Conservation (phyloP, 2,113 vertebrate genomes). For the Cacatua alba region DNA sequence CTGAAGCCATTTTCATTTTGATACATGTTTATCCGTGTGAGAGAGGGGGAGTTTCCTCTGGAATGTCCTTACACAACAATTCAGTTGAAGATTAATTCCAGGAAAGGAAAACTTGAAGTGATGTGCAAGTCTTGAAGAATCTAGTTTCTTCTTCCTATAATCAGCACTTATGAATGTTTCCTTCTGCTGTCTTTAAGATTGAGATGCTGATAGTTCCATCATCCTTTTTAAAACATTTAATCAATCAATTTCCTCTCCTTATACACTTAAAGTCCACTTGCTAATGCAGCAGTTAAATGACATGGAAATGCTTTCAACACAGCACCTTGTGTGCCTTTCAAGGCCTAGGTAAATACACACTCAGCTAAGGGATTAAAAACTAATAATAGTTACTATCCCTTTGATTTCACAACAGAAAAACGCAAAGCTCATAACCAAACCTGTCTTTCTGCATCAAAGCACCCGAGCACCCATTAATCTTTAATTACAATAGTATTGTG, state of each 20-base stretch:
- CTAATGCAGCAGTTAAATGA: not conserved
- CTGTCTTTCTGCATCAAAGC: not conserved
- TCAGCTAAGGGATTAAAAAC: not conserved
- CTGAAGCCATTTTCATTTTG: not conserved
- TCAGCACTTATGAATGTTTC: rapidly evolving
- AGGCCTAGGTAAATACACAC: not conserved
- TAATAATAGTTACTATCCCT: not conserved
- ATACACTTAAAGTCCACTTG: not conserved
- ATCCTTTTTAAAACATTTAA: not conserved
- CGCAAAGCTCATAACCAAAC: not conserved
- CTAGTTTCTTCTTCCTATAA: not conserved
- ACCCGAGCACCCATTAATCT: rapidly evolving
- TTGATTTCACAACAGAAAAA: not conserved
- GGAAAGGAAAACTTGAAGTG: not conserved
- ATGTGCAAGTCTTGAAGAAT: not conserved
- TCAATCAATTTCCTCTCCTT: not conserved
- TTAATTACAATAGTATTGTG: rapidly evolving
- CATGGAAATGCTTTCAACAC: rapidly evolving
- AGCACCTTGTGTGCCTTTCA: not conserved
- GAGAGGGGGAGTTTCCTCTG: not conserved
- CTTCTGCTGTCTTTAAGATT: not conserved
- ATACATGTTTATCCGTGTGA: not conserved
- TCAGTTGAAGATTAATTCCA: not conserved
- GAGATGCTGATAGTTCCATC: not conserved
- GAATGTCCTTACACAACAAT: not conserved